phyloP scores from a whole-genome alignment of 1,140 invertebrate species.

The Coenobita brevimanus region DNA sequence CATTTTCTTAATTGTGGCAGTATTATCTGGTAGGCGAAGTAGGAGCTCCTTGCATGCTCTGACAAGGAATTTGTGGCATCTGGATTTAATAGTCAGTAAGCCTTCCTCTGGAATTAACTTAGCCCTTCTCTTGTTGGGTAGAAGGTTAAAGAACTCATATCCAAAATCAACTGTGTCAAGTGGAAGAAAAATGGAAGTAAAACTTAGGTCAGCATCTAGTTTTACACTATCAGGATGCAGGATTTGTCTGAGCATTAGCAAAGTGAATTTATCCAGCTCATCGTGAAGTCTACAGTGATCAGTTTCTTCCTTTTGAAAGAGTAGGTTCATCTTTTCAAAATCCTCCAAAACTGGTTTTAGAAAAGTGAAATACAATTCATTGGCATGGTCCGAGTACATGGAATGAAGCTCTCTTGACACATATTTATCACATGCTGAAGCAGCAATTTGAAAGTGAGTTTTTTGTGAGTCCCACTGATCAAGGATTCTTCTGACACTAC shows the following conservation, averaged over 20 bases:
- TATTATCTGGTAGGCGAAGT: neutral
- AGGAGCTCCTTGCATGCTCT: slow-evolving; percentile 7
- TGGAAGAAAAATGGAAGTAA: slow-evolving; percentile 36
- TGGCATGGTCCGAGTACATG: slow-evolving; percentile 25
- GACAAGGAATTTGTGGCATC: slow-evolving; percentile 30
- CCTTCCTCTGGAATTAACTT: slow-evolving; percentile 29
- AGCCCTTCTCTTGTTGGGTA: neutral
- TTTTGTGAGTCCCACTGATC: slow-evolving; percentile 32
- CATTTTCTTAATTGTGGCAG: neutral
- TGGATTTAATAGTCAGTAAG: neutral
- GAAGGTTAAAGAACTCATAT: slow-evolving; percentile 19
- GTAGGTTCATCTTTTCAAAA: slow-evolving; percentile 25
- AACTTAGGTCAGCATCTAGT: slow-evolving; percentile 28
- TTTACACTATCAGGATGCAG: slow-evolving; percentile 27
- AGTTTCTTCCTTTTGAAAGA: slow-evolving; percentile 41
- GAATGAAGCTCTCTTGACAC: slow-evolving; percentile 30
- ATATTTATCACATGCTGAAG: slow-evolving; percentile 41
- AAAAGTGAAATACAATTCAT: slow-evolving; percentile 38
- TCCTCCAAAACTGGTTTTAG: slow-evolving; percentile 26
- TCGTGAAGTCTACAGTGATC: slow-evolving; percentile 30
- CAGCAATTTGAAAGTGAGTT: slow-evolving; percentile 34
- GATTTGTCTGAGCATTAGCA: slow-evolving; percentile 17
- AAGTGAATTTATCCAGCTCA: slow-evolving; percentile 35
- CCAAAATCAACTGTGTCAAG: slow-evolving; percentile 41
- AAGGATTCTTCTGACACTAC: slow-evolving; percentile 11